A percentile compares a stretch with the other conserved stretches of the same genome.
phyloP scores from a whole-genome alignment of 2,797 vertebrate genomes.

The Malacoraja senta region DNA sequence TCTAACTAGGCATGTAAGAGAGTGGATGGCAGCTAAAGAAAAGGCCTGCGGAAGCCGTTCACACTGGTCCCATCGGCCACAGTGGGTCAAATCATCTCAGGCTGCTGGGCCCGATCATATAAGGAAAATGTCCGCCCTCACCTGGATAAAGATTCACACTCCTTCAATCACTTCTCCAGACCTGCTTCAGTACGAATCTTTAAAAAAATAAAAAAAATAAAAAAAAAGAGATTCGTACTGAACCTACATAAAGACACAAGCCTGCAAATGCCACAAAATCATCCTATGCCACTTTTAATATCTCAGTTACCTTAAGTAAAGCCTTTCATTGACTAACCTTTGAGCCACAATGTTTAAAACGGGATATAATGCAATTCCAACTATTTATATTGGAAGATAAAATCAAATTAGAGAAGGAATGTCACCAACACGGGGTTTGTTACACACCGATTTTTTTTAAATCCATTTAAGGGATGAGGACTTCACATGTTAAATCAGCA shows the following conservation, averaged over 20 bases:
- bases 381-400: neutral
- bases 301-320: neutral
- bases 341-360: neutral
- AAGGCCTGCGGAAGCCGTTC: too few species aligned
- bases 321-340: too few species aligned
- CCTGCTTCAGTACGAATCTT: neutral
- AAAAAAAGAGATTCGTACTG: too few species aligned
- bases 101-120: slow-evolving; percentile 49
- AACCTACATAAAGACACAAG: too few species aligned
- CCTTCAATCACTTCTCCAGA: neutral
- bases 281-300: too few species aligned
- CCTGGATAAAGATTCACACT: neutral
- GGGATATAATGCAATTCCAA: neutral
- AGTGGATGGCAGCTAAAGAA: neutral
- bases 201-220: too few species aligned
- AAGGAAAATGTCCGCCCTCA: slow-evolving; percentile 51
- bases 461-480: too few species aligned
- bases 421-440: neutral
- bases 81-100: slow-evolving; percentile 47
- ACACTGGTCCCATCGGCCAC: slow-evolving; percentile 19
- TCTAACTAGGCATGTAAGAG: neutral
- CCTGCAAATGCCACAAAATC: neutral
- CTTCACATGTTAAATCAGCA: too few species aligned
- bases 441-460: too few species aligned
- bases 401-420: neutral